phyloP scores from a whole-genome alignment of 2,113 vertebrate species.

The Psephotus haematonotus region DNA sequence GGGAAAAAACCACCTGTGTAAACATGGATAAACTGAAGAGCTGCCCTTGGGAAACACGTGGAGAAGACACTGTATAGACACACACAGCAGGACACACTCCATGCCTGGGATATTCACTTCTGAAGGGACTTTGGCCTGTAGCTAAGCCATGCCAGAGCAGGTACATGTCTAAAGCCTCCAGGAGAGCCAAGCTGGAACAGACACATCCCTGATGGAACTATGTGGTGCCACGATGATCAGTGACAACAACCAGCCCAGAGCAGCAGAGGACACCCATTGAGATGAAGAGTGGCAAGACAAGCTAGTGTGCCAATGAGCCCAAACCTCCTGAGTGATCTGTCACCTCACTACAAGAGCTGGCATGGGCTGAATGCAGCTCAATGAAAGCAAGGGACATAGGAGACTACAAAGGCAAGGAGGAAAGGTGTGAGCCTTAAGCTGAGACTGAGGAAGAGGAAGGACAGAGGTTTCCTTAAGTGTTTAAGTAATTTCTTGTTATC shows the following conservation, averaged over 20 bases:
- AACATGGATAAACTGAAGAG: not conserved
- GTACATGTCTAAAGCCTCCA: not conserved
- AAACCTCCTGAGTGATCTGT: not conserved
- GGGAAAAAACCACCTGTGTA: not conserved
- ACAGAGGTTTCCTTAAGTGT: not conserved
- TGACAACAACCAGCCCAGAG: not conserved
- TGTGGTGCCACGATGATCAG: not conserved
- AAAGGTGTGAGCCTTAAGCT: not conserved
- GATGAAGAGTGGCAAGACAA: not conserved
- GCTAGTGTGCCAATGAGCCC: not conserved
- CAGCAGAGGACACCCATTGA: not conserved
- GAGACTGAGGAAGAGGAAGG: not conserved
- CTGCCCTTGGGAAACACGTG: not conserved
- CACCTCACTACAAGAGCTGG: not conserved
- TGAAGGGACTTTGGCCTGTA: not conserved
- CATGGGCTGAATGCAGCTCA: not conserved
- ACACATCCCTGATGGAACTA: not conserved
- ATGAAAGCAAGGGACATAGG: not conserved
- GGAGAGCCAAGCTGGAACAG: not conserved
- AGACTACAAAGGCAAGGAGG: not conserved
- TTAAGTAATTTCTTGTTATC: not conserved
- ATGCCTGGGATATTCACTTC: not conserved
- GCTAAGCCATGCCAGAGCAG: not conserved
- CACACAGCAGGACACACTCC: not conserved
- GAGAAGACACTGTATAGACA: not conserved